These are phyloP conservation scores for Pelvicachromis taeniatus DNA, from an alignment of 2,113 vertebrate species.

Conservation along the genomic window DNA sequence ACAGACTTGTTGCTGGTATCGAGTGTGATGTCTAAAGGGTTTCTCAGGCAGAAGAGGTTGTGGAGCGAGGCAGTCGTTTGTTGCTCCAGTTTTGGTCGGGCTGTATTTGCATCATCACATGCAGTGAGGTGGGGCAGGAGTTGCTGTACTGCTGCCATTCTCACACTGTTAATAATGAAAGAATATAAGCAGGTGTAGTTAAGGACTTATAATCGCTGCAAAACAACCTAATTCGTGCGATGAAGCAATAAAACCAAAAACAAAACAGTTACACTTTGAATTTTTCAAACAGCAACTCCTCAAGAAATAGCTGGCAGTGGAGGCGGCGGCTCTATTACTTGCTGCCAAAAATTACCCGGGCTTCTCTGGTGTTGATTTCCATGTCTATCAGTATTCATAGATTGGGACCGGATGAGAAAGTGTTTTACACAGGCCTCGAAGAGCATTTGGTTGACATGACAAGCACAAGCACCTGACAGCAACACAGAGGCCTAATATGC, in stretches of 20 bases:
- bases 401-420: slow-evolving; percentile 22
- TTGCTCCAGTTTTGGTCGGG: slow-evolving; percentile 73
- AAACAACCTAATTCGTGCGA: neutral
- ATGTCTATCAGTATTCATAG: slow-evolving; percentile 58
- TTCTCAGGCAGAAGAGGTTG: slow-evolving; percentile 76
- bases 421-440: slow-evolving; percentile 34
- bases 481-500: slow-evolving; percentile 30
- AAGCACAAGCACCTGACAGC: slow-evolving; percentile 31
- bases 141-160: slow-evolving; percentile 79
- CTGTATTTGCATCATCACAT: slow-evolving; percentile 64
- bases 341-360: slow-evolving; percentile 20
- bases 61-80: slow-evolving; percentile 70
- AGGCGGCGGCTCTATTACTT: slow-evolving; percentile 19
- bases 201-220: neutral
- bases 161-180: slow-evolving; percentile 72
- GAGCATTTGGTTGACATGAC: slow-evolving; percentile 39
- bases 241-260: neutral
- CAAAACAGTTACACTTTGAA: neutral
- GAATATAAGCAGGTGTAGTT: neutral
- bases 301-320: neutral
- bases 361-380: slow-evolving; percentile 28
- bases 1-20: slow-evolving; percentile 79
- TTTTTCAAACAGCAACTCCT: neutral
- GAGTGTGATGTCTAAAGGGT: slow-evolving; percentile 77
- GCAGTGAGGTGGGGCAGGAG: slow-evolving; percentile 77